Base-by-base conservation (phyloP, 2,888 invertebrate species). In the Cheilosia grossa region DNA sequence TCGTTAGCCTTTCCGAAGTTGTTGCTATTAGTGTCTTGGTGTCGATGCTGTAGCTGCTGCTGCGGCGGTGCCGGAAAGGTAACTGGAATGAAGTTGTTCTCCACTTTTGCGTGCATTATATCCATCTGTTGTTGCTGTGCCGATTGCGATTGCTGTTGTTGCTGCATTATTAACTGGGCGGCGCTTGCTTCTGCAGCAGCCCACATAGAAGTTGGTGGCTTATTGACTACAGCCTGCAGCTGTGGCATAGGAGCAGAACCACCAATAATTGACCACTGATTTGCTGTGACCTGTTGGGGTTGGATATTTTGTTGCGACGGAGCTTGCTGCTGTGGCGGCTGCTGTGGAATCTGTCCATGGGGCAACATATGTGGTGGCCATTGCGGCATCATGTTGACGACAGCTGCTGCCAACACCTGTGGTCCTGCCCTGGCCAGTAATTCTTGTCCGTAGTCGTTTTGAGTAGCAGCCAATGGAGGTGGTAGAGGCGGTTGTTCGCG, bases 401-500 rank as follows among this genome's bases (percentile, higher is more conserved):
- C 81, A 3, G 85, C 78, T 1, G 85, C 78, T 1, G 87, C 58
- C 72, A 90, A 64, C 3, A 90, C 37, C 44, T 89, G 90, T 3
- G 77, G 75, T 42, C 49, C 51, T 53, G 67, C 44, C 19, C 77
- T 66, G 17, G 86, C 19, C n/a, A 86, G 64, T 21, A 86, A 30
- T 19, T 90, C 90, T 17, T 86, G 74, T 24, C 90, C 82, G 53
- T 88, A 90, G 58, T 90, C 89, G 24, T 82, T 86, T 7, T 89
- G 61, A 9, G 78, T 70, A 13, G 70, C 40, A 51, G 40, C 74
- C 2, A 69, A 37, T 4, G 49, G 53, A n/a, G 80, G 54, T 1
- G 75, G 87, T 13, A 37, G 24, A 2, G 59, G n/a, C 0, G 59
- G 13, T 33, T 72, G 77, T 6, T 80, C 70, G 1, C 72, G 21